These are phyloP conservation scores for Passerina amoena DNA, from an alignment of 2,113 vertebrate species.

Conservation along the genomic window DNA sequence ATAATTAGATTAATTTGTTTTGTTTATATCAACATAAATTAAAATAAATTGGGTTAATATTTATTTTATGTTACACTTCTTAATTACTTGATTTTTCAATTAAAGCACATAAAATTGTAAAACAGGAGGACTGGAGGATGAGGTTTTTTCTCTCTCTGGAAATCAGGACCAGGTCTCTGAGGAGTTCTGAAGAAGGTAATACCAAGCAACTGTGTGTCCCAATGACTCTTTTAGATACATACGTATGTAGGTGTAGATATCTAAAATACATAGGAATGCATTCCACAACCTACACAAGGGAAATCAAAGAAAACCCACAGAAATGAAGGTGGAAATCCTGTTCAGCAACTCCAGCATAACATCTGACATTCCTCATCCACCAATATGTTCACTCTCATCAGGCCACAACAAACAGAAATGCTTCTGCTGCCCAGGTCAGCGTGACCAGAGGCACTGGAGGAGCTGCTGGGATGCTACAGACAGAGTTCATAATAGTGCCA, in stretches of 20 bases:
- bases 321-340: not conserved
- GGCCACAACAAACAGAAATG: not conserved
- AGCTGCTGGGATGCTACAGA: not conserved
- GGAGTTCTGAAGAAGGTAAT: not conserved
- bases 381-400: fast-evolving
- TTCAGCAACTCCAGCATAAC: not conserved
- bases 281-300: not conserved
- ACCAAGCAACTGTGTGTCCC: not conserved
- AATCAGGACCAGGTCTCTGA: not conserved
- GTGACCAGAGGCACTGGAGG: not conserved
- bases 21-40: not conserved
- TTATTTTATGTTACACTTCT: not conserved
- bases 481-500: fast-evolving
- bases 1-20: constrained; percentile 1
- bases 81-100: not conserved
- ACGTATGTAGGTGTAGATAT: not conserved
- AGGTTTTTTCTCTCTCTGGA: not conserved
- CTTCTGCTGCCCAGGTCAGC: not conserved
- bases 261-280: not conserved
- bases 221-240: not conserved
- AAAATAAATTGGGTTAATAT: constrained; percentile 3
- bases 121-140: not conserved
- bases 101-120: not conserved
- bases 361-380: not conserved
- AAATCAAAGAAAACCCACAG: not conserved